Conservation (phyloP, 2,888 invertebrate genomes). For the Drosophila cognata region DNA sequence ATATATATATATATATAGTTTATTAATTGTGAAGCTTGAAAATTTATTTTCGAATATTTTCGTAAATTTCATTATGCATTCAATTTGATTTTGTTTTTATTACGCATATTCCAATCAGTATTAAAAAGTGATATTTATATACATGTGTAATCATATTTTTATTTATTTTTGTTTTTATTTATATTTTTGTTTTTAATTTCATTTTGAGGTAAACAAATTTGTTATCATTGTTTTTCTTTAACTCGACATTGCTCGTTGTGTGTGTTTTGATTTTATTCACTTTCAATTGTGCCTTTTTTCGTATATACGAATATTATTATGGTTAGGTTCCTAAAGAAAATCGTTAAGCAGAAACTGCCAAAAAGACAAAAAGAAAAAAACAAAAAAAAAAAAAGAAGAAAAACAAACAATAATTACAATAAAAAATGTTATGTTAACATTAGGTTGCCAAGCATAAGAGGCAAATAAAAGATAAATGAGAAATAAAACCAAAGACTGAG, state of each 20-base stretch:
- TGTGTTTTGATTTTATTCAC: neutral
- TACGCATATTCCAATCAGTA: slow-evolving; percentile 25
- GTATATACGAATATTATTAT: slow-evolving; percentile 24
- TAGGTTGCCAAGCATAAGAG: slow-evolving; percentile 30
- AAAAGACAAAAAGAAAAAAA: slow-evolving; percentile 13
- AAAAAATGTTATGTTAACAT: neutral
- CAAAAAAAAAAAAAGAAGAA: neutral
- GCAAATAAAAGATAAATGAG: slow-evolving; percentile 12
- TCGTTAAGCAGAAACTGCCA: slow-evolving; percentile 49
- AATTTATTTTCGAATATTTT: slow-evolving; percentile 7
- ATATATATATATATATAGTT: slow-evolving; percentile 1
- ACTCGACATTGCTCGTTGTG: neutral
- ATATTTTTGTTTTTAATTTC: neutral
- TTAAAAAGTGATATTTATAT: slow-evolving; percentile 8
- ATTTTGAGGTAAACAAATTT: slow-evolving; percentile 20
- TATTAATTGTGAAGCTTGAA: slow-evolving; percentile 26
- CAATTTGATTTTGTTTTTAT: neutral
- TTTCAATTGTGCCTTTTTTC: slow-evolving; percentile 1
- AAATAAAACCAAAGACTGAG: slow-evolving; percentile 60
- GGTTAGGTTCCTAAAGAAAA: slow-evolving; percentile 49
- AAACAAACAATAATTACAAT: slow-evolving; percentile 1
- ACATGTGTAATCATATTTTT: neutral
- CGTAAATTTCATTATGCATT: slow-evolving; percentile 7
- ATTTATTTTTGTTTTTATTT: slow-evolving; percentile 8
- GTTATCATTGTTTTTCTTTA: slow-evolving; percentile 12